A percentile compares a stretch with the other conserved stretches of the same genome.
Conservation (phyloP, 2,888 invertebrate species). For the Leuctra nigra region DNA sequence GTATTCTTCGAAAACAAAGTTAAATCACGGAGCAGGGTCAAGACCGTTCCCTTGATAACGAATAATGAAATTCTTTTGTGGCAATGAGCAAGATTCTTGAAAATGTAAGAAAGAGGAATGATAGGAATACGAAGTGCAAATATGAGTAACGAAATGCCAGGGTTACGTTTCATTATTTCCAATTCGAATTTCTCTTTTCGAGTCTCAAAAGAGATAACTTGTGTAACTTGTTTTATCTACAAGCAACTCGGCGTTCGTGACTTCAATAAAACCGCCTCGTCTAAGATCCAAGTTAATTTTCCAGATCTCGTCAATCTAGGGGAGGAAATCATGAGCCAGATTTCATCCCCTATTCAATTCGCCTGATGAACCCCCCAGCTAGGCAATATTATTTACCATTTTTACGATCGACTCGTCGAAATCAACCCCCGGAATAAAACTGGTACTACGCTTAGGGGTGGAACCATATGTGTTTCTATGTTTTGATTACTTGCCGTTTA, state of each 20-base stretch:
- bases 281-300: constrained; percentile 13
- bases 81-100: no score
- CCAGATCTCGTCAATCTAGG: constrained; percentile 11
- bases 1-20: no score
- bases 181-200: neutral
- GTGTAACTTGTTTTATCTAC: constrained; percentile 11
- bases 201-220: neutral
- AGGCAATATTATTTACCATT: constrained; percentile 25
- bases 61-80: no score
- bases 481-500: constrained; percentile 16
- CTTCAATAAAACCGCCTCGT: constrained; percentile 5
- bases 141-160: no score
- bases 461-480: constrained; percentile 15
- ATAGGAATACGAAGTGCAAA: no score
- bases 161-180: constrained; percentile 5
- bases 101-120: no score
- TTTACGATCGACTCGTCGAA: constrained; percentile 22
- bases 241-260: constrained; percentile 8
- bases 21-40: no score
- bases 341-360: constrained; percentile 12
- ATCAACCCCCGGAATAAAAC: constrained; percentile 13
- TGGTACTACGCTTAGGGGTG: constrained; percentile 5
- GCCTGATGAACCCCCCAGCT: constrained; percentile 25
- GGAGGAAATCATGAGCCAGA: constrained; percentile 12
- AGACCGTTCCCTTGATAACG: no score